A percentile compares a stretch with the other conserved stretches of the same genome.
Conservation (phyloP, 2,888 invertebrate species). For the Pseudanteris insignis region DNA sequence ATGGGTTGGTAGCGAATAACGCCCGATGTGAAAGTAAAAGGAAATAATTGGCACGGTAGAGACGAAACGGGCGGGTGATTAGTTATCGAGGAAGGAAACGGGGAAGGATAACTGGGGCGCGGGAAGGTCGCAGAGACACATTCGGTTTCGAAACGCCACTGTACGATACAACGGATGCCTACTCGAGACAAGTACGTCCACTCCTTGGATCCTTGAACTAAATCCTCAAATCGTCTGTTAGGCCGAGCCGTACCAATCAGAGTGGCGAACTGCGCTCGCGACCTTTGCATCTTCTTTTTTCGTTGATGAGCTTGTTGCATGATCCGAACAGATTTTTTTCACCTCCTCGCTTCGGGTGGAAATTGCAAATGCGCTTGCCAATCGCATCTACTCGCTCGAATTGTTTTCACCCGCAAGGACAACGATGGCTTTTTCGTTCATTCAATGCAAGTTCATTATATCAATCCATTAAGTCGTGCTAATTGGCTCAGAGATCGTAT, state of each 20-base stretch:
- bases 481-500: too few species aligned
- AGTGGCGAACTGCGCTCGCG: constrained; percentile 21
- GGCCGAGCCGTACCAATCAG: constrained; percentile 21
- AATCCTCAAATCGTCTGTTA: constrained; percentile 47
- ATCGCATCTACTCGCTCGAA: too few species aligned
- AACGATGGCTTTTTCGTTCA: too few species aligned
- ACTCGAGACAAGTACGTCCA: constrained; percentile 43
- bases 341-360: background rate
- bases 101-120: constrained; percentile 49
- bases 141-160: constrained; percentile 52
- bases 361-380: background rate
- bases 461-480: too few species aligned
- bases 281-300: constrained; percentile 41
- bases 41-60: constrained; percentile 13
- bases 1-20: too few species aligned
- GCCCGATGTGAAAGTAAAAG: constrained; percentile 15
- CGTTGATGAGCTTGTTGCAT: constrained; percentile 25
- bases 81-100: constrained; percentile 44
- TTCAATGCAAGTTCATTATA: too few species aligned
- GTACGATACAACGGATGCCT: constrained; percentile 44
- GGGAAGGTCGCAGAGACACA: constrained; percentile 35
- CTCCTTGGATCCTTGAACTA: constrained; percentile 44
- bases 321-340: constrained; percentile 11
- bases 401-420: too few species aligned
- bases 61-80: constrained; percentile 8